Conservation (phyloP, 2,888 invertebrate genomes). For the Gymnosoma rotundatum region DNA sequence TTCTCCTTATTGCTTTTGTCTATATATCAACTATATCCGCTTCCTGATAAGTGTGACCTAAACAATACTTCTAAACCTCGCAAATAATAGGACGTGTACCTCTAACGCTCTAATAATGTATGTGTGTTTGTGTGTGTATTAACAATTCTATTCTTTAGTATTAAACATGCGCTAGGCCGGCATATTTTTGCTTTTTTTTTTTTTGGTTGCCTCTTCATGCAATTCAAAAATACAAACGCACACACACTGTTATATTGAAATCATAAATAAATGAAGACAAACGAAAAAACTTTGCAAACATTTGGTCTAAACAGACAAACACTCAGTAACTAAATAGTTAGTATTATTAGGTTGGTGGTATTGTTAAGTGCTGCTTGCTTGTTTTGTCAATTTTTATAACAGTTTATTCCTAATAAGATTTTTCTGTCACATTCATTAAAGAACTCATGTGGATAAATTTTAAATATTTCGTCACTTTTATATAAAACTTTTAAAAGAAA, state of each 20-base stretch:
- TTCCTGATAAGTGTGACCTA: conserved; percentile 41
- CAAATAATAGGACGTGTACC: conserved; percentile 1
- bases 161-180: conserved; percentile 65
- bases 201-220: not conserved
- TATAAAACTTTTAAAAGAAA: not conserved
- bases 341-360: conserved; percentile 55
- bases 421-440: not conserved
- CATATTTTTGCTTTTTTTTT: conserved; percentile 27
- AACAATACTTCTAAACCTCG: conserved; percentile 14
- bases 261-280: not conserved
- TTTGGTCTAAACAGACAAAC: conserved; percentile 25
- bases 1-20: conserved; percentile 11
- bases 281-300: too few species aligned
- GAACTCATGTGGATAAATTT: conserved; percentile 23
- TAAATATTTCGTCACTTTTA: not conserved
- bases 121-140: not conserved
- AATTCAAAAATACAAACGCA: conserved; percentile 3
- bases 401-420: not conserved
- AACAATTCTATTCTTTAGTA: conserved; percentile 33
- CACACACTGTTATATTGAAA: not conserved
- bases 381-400: conserved; percentile 13
- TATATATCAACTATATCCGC: conserved; percentile 52
- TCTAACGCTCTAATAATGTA: not conserved
- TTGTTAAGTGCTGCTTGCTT: conserved; percentile 46
- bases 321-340: conserved; percentile 16